A percentile compares a stretch with the other conserved stretches of the same genome.
These are phyloP conservation scores for Macroteleia sp. DNA, from an alignment of 2,888 invertebrate species.

Conservation along the genomic window DNA sequence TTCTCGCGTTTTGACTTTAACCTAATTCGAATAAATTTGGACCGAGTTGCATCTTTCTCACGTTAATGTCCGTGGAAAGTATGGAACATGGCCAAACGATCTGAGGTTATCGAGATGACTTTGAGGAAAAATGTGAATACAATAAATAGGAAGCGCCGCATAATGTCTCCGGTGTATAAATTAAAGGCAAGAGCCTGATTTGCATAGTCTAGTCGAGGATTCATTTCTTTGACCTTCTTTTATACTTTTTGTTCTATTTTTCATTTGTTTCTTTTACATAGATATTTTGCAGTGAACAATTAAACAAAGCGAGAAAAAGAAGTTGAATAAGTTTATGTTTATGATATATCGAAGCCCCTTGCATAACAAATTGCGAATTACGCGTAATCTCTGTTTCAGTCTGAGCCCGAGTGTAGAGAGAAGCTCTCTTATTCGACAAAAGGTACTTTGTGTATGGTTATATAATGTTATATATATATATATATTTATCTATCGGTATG, in stretches of 20 bases:
- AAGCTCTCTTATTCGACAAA: conserved; percentile 83
- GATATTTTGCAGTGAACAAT: conserved; percentile 30
- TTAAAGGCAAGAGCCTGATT: conserved; percentile 43
- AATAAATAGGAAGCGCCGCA: conserved; percentile 50
- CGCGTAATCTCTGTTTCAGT: conserved; percentile 84
- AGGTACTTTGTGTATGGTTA: conserved; percentile 84
- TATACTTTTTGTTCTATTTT: neutral
- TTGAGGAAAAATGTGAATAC: conserved; percentile 53
- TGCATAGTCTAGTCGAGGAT: conserved; percentile 33
- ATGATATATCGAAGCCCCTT: conserved; percentile 51
- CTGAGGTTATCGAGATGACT: conserved; percentile 61
- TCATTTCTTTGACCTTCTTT: conserved; percentile 40
- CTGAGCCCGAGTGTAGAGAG: conserved; percentile 84
- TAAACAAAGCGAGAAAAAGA: conserved; percentile 7
- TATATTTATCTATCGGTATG: conserved; percentile 70
- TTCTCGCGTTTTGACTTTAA: conserved; percentile 50
- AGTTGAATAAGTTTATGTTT: conserved; percentile 37
- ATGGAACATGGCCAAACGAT: conserved; percentile 66
- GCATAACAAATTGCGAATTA: conserved; percentile 78
- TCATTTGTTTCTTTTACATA: conserved; percentile 9
- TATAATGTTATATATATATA: conserved; percentile 76
- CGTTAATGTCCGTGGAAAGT: conserved; percentile 50
- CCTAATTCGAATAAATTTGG: conserved; percentile 57
- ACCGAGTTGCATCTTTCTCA: conserved; percentile 56
- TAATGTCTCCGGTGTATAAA: conserved; percentile 43